Evolutionary conservation across 1,140 invertebrate species (phyloP).

Genomic region (Hesperophylax magnus): DNA sequence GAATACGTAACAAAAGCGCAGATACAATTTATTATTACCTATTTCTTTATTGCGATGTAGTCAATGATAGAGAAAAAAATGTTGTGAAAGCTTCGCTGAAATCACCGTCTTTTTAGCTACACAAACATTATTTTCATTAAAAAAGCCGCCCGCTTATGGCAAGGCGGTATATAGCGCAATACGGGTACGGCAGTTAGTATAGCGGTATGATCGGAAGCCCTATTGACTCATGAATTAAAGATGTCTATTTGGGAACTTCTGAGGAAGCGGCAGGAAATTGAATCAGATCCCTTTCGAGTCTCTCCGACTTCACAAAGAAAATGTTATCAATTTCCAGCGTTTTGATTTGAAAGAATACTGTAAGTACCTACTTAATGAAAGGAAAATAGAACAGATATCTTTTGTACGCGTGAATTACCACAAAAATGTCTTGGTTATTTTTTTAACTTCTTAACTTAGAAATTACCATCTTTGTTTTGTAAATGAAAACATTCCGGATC

Average conservation of each 20-base stretch:
- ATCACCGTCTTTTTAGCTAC: slow-evolving; percentile 46
- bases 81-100: neutral
- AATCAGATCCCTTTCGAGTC: slow-evolving; percentile 45
- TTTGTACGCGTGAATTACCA: no score
- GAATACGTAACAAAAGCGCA: slow-evolving; percentile 16
- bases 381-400: no score
- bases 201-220: slow-evolving; percentile 41
- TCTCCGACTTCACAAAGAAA: neutral
- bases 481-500: no score
- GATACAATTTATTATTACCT: slow-evolving; percentile 10
- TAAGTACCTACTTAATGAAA: neutral
- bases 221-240: slow-evolving; percentile 57
- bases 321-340: neutral
- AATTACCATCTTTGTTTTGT: no score
- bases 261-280: slow-evolving; percentile 53
- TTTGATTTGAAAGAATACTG: neutral
- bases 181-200: neutral
- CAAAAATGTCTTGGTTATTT: no score
- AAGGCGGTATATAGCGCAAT: neutral
- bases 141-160: slow-evolving; percentile 42
- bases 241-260: slow-evolving; percentile 52
- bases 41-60: slow-evolving; percentile 29
- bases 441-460: no score
- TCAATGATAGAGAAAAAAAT: slow-evolving; percentile 35
- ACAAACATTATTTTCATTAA: slow-evolving; percentile 57